These are phyloP conservation scores for Temnopleurus reevesii DNA, from an alignment of 53 echinoderm and acorn worm species.

Conservation along the genomic window DNA sequence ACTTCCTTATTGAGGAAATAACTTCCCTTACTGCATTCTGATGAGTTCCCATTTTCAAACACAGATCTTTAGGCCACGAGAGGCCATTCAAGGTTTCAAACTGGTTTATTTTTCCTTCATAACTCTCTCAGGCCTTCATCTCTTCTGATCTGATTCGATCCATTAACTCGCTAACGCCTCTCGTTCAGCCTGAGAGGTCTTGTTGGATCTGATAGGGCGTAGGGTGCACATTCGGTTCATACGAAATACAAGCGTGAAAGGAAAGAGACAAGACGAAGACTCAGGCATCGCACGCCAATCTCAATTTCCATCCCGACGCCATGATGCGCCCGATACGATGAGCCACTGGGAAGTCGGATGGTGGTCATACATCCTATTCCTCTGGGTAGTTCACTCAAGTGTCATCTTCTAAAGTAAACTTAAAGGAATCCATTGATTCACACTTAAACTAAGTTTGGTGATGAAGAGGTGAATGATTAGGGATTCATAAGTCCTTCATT, in stretches of 20 bases:
- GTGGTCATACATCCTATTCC: conserved; percentile 10
- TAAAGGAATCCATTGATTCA: neutral
- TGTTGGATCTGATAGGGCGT: conserved; percentile 25
- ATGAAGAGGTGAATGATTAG: neutral
- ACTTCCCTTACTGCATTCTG: neutral
- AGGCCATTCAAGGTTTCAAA: neutral
- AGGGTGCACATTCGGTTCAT: conserved; percentile 30
- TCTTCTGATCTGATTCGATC: neutral
- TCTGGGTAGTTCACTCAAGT: neutral
- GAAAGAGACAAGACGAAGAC: conserved; percentile 43
- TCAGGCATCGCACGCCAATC: conserved; percentile 35
- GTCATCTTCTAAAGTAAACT: conserved; percentile 2
- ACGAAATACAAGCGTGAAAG: neutral
- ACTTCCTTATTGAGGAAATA: neutral
- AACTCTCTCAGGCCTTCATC: conserved; percentile 30
- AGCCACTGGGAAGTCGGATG: neutral
- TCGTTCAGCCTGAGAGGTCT: neutral
- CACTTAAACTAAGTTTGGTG: conserved; percentile 14
- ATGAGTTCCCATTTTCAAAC: neutral
- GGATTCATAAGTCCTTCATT: neutral
- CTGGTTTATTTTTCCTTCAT: neutral
- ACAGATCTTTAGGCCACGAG: neutral
- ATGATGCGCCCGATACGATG: conserved; percentile 25
- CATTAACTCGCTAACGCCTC: conserved; percentile 1
- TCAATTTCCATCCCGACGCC: conserved; percentile 42